These are phyloP conservation scores for Coptodon rendalli DNA, from an alignment of 2,113 vertebrate genomes.

Conservation along the genomic window DNA sequence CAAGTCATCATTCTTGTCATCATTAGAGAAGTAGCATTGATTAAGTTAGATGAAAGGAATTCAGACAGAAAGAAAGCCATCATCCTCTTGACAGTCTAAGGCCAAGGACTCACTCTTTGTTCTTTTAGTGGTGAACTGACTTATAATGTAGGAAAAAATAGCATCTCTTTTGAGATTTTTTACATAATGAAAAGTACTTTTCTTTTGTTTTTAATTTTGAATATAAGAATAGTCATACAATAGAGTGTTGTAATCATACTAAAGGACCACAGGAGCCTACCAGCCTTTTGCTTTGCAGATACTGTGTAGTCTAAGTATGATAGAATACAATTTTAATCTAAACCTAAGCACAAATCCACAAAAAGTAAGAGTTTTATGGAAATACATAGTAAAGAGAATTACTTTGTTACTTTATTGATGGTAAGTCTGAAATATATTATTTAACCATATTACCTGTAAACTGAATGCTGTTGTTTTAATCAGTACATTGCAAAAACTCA, in stretches of 20 bases:
- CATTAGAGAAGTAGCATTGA: constrained; percentile 41
- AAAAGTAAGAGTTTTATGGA: background rate
- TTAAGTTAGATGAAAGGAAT: constrained; percentile 43
- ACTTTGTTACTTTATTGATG: background rate
- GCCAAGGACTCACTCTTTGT: background rate
- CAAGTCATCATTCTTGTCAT: constrained; percentile 39
- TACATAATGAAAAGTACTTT: background rate
- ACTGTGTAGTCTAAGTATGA: background rate
- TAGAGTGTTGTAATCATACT: background rate
- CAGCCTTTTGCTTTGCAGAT: background rate
- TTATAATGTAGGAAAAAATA: background rate
- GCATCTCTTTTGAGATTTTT: background rate
- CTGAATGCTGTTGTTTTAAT: background rate
- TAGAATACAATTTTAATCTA: background rate
- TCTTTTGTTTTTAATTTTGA: constrained; percentile 8
- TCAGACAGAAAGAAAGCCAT: constrained; percentile 10
- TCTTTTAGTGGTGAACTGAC: background rate
- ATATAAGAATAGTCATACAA: background rate
- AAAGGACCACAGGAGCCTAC: background rate
- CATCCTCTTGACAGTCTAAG: constrained; percentile 12
- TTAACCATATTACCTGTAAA: background rate
- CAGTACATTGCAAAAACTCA: accelerated
- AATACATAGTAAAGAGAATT: background rate
- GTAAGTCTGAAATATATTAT: background rate
- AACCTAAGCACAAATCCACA: background rate